Evolutionary conservation across 2,113 vertebrate species (phyloP).

Genomic region (Nannospalax galili): DNA sequence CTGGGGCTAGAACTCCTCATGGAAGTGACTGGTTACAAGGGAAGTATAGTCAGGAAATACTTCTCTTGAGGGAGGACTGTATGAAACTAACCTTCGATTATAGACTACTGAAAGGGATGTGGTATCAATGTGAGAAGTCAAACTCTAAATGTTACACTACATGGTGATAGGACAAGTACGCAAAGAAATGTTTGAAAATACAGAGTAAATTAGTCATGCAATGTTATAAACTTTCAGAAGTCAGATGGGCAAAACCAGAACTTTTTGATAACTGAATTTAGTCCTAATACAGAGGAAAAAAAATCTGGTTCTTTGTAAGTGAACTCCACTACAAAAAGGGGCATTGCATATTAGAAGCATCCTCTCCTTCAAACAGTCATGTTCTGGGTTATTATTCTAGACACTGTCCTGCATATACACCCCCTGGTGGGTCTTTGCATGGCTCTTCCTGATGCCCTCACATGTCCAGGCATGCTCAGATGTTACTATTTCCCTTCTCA

Average conservation of each 20-base stretch:
- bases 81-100: not conserved
- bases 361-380: not conserved
- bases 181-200: not conserved
- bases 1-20: not conserved
- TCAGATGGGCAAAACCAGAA: not conserved
- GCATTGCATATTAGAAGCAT: not conserved
- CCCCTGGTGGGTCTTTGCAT: not conserved
- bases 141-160: not conserved
- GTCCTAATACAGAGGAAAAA: not conserved
- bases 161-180: not conserved
- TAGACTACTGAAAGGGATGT: not conserved
- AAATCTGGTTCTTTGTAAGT: not conserved
- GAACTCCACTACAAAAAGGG: not conserved
- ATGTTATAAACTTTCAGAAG: not conserved
- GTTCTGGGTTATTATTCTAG: not conserved
- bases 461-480: fast-evolving
- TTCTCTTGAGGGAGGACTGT: not conserved
- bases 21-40: not conserved
- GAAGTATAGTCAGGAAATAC: not conserved
- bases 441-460: no score
- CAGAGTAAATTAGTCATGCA: not conserved
- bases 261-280: slow-evolving; percentile 2
- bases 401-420: not conserved
- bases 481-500: no score
- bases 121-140: not conserved